These are phyloP conservation scores for Diarsia mendica DNA, from an alignment of 2,888 invertebrate genomes.

Conservation along the genomic window DNA sequence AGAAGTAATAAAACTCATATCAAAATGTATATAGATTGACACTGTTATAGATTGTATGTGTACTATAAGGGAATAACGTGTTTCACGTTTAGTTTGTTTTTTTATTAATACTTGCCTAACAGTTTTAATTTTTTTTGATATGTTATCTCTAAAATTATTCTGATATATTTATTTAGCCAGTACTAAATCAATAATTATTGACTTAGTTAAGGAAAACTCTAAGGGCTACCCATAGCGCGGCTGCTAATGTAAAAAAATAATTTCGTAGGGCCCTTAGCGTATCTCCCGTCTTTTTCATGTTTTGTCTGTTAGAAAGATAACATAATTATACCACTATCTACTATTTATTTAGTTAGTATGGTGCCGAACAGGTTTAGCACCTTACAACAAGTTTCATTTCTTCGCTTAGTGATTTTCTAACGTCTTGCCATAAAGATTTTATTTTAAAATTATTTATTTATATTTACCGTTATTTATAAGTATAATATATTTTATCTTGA, in stretches of 20 bases:
- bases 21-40: constrained; percentile 40
- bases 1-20: constrained; percentile 48
- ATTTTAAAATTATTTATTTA: constrained; percentile 49
- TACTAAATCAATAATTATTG: neutral
- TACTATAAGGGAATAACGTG: constrained; percentile 4
- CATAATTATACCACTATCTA: neutral
- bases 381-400: neutral
- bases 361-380: neutral
- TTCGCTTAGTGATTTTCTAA: constrained; percentile 21
- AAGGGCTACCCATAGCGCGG: neutral
- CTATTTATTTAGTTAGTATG: neutral
- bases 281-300: constrained; percentile 15
- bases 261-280: neutral
- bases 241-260: neutral
- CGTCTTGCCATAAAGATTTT: constrained; percentile 59
- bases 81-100: neutral
- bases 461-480: constrained; percentile 8
- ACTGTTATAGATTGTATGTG: constrained; percentile 6
- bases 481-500: constrained; percentile 5
- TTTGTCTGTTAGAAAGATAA: neutral
- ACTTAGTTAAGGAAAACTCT: neutral
- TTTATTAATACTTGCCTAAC: constrained; percentile 35
- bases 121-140: constrained; percentile 21
- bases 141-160: neutral
- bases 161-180: constrained; percentile 18